A percentile compares a stretch with the other conserved stretches of the same genome.
Conservation (phyloP, 2,888 invertebrate species). For the Pyrochroa serraticornis region DNA sequence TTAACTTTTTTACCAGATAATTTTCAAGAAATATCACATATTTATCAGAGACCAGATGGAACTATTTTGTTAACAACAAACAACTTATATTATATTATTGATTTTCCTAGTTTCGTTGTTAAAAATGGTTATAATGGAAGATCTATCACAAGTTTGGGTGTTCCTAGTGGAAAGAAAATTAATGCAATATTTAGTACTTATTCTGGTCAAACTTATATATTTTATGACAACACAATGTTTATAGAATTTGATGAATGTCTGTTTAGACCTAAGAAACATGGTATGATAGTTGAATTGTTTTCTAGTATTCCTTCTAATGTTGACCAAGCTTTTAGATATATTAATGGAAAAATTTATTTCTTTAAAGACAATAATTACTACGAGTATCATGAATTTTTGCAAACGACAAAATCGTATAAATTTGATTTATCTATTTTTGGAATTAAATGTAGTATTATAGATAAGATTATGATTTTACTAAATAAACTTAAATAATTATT, state of each 20-base stretch:
- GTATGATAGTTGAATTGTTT: no score
- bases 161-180: slow-evolving; percentile 1
- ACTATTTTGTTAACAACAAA: slow-evolving; percentile 13
- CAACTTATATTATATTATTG: not conserved
- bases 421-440: slow-evolving; percentile 8
- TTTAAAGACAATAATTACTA: no score
- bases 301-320: slow-evolving; percentile 4
- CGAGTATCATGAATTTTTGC: slow-evolving; percentile 3
- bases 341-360: slow-evolving; percentile 3
- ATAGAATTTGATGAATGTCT: no score
- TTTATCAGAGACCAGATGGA: no score
- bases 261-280: no score
- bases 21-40: no score
- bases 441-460: slow-evolving; percentile 8
- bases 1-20: slow-evolving; percentile 5
- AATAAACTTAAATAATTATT: no score
- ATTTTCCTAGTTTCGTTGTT: slow-evolving; percentile 3
- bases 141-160: not conserved
- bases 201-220: no score
- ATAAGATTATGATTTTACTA: not conserved
- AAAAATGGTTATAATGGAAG: slow-evolving; percentile 3
- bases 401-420: slow-evolving; percentile 10
- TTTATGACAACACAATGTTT: no score
- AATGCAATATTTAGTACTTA: no score
- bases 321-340: slow-evolving; percentile 7